phyloP scores from a whole-genome alignment of 1,140 invertebrate species.

The Coelopa frigida region DNA sequence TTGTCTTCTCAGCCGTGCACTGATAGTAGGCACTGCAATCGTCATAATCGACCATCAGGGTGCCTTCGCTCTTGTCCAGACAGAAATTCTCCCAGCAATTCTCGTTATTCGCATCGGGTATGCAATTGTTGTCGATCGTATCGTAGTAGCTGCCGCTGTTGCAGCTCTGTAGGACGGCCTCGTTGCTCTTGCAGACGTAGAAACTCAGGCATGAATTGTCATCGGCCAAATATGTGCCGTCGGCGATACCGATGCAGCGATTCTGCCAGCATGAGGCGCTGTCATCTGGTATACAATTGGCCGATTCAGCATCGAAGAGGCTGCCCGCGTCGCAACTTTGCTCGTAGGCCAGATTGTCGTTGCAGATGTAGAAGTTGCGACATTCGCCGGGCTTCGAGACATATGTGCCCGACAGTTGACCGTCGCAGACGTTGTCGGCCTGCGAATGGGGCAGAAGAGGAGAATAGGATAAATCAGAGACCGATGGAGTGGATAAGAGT shows the following conservation, averaged over 20 bases:
- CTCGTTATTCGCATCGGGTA: conserved; percentile 14
- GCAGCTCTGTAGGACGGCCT: conserved; percentile 18
- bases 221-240: conserved; percentile 10
- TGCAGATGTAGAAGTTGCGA: conserved; percentile 26
- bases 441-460: neutral
- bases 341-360: conserved; percentile 25
- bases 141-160: conserved; percentile 22
- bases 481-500: no score
- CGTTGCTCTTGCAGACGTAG: conserved; percentile 19
- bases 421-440: conserved; percentile 20
- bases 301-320: conserved; percentile 17
- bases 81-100: conserved; percentile 30
- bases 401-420: conserved; percentile 24
- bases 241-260: conserved; percentile 14
- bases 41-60: conserved; percentile 9
- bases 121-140: conserved; percentile 4
- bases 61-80: conserved; percentile 18
- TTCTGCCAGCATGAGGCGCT: conserved; percentile 20
- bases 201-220: conserved; percentile 16
- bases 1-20: conserved; percentile 13
- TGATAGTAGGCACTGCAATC: conserved; percentile 22
- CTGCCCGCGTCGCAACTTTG: conserved; percentile 20
- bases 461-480: no score
- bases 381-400: conserved; percentile 21
- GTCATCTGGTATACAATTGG: conserved; percentile 20